Percentiles rank a stretch among this genome's conserved stretches.
phyloP scores from a whole-genome alignment of 1,140 invertebrate genomes.

The Megalopta genalis region DNA sequence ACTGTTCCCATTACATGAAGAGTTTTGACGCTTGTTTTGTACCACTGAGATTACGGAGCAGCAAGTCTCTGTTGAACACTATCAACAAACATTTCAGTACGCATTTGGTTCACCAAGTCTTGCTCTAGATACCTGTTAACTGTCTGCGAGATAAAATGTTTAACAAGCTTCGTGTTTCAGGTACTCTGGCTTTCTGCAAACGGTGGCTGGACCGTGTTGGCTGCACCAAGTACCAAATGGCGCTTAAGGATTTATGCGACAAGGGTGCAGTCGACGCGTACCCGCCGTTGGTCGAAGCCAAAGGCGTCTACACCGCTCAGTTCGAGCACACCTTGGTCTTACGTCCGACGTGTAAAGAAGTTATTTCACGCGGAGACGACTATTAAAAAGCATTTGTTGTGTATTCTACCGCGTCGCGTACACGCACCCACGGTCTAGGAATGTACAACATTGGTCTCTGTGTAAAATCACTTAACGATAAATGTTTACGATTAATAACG shows the following conservation, averaged over 20 bases:
- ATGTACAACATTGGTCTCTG: slow-evolving; percentile 33
- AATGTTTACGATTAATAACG: slow-evolving; percentile 37
- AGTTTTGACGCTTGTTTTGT: slow-evolving; percentile 97
- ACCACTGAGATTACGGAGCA: slow-evolving; percentile 93
- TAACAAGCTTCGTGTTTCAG: slow-evolving; percentile 51
- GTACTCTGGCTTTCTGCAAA: slow-evolving; percentile 98
- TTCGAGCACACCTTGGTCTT: slow-evolving; percentile 99
- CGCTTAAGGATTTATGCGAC: slow-evolving; percentile 98
- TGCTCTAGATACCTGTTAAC: too few relatives aligned
- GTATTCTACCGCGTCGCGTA: neutral
- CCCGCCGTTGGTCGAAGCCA: slow-evolving; percentile 98
- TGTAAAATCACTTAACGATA: slow-evolving; percentile 32
- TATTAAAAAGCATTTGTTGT: slow-evolving; percentile 84
- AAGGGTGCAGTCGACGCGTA: slow-evolving; percentile 97
- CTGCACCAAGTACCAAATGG: slow-evolving; percentile 98
- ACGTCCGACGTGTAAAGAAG: slow-evolving; percentile 98
- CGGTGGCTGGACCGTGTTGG: slow-evolving; percentile 98
- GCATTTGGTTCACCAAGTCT: slow-evolving; percentile 12
- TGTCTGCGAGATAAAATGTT: neutral
- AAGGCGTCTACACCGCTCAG: slow-evolving; percentile 99
- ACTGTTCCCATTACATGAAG: slow-evolving; percentile 99
- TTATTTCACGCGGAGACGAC: slow-evolving; percentile 97
- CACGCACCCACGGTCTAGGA: slow-evolving; percentile 2
- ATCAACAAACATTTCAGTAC: slow-evolving; percentile 97
- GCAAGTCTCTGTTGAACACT: slow-evolving; percentile 94